Evolutionary conservation across 2,113 vertebrate genomes (phyloP), one percentile per base, ranked within the genome.

Genomic region (Vidua chalybeata): DNA sequence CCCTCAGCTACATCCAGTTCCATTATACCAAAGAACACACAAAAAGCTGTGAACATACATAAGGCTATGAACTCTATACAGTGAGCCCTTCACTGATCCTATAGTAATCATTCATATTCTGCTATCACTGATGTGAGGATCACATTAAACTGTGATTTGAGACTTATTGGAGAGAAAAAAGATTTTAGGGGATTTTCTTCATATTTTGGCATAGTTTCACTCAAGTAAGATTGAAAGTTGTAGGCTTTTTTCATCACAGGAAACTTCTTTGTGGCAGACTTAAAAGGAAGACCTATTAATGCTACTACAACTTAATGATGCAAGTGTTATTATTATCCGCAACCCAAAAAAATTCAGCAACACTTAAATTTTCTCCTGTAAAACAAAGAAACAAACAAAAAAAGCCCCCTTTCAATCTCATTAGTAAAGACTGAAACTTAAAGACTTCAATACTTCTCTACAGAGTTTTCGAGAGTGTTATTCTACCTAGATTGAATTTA

Each of bases 51-150:
- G 48, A 43, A 51, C 17, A 49, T 23, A 37, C 9, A 69, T 13
- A 43, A 86, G 28, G n/a, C 7, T 66, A 9, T 48, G 27, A 86
- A 62, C 11, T 31, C 48, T 41, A 8, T 26, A 48, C 18, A 20
- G 10, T 0, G 3, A 68, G 23, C 18, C n/a, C 5, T 84, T 77
- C 35, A 27, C 13, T n/a, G 6, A 6, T 62, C 23, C 14, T 51
- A 1, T 30, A 72, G 52, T 23, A 28, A 59, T 58, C 28, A 68
- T 45, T 63, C 6, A 35, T 43, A 62, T 17, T 78, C 56, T 80
- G 39, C 13, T 86, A 11, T 46, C 43, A 58, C 21, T 35, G 21
- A 71, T 52, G 13, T n/a, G 7, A 94, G n/a, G 17, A 69, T 24
- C 22, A 11, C 9, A n/a, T 8, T 45, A 17, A 80, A 13, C 27